phyloP scores from a whole-genome alignment of 2,888 invertebrate species.

The Drosophila lutescens region DNA sequence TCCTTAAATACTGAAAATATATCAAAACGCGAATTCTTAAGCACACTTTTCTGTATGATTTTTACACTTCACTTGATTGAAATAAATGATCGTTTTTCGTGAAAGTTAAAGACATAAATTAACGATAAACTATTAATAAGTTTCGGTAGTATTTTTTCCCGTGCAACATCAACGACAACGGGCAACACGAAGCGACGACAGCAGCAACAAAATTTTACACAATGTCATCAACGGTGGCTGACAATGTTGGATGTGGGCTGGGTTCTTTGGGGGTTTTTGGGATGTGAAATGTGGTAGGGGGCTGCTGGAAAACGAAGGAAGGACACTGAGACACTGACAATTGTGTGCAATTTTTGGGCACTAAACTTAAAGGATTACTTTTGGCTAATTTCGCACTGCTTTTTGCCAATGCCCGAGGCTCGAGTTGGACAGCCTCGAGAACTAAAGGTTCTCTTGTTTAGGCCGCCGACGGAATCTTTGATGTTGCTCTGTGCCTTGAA shows the following conservation, averaged over 20 bases:
- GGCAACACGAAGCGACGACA: conserved; percentile 38
- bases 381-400: conserved; percentile 69
- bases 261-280: background rate
- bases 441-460: conserved; percentile 19
- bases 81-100: too few species aligned
- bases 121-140: too few species aligned
- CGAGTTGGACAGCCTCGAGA: conserved; percentile 1
- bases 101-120: too few species aligned
- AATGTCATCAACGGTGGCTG: conserved; percentile 73
- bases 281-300: background rate
- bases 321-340: conserved; percentile 45
- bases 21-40: background rate
- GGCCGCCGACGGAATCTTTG: conserved; percentile 28
- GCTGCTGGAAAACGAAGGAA: conserved; percentile 4
- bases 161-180: conserved; percentile 35
- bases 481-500: conserved; percentile 3
- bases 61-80: too few species aligned
- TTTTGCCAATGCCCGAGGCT: conserved; percentile 25
- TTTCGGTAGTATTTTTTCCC: background rate
- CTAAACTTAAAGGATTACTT: conserved; percentile 77
- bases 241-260: conserved; percentile 50
- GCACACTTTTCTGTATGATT: background rate
- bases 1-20: too few species aligned
- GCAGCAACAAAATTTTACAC: conserved; percentile 73
- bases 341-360: conserved; percentile 71